Evolutionary conservation across 2,888 invertebrate species (phyloP).

Genomic region (Andrena praecox): DNA sequence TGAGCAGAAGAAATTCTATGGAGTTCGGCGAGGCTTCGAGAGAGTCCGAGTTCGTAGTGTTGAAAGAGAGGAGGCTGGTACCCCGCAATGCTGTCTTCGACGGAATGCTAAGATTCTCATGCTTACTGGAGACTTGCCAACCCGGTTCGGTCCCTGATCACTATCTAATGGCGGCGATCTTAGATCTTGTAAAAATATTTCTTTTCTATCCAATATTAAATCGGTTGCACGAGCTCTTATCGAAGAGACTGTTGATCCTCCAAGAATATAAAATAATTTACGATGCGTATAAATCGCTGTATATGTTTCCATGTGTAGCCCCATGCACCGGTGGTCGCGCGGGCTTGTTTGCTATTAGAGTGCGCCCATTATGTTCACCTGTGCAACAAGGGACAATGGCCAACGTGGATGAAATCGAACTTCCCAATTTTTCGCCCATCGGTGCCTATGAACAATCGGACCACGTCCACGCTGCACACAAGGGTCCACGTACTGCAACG

Average conservation of each 20-base stretch:
- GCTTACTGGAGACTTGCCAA: slow-evolving; percentile 97
- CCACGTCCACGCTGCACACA: slow-evolving; percentile 87
- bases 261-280: neutral
- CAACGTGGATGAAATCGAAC: slow-evolving; percentile 97
- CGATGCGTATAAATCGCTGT: neutral
- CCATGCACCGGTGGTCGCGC: slow-evolving; percentile 96
- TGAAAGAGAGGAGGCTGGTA: slow-evolving; percentile 95
- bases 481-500: slow-evolving; percentile 92
- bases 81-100: slow-evolving; percentile 91
- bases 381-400: slow-evolving; percentile 99
- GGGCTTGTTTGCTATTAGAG: slow-evolving; percentile 96
- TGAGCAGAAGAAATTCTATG: slow-evolving; percentile 93
- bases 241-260: neutral
- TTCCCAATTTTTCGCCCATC: slow-evolving; percentile 91
- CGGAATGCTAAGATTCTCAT: slow-evolving; percentile 96
- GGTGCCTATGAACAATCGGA: slow-evolving; percentile 86
- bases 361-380: slow-evolving; percentile 98
- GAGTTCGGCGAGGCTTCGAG: slow-evolving; percentile 92
- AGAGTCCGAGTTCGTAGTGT: slow-evolving; percentile 94
- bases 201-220: slow-evolving; percentile 12
- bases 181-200: slow-evolving; percentile 92
- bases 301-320: slow-evolving; percentile 86
- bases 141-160: slow-evolving; percentile 99
- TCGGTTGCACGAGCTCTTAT: neutral
- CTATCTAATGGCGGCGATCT: slow-evolving; percentile 95